Conservation (phyloP, 2,797 vertebrate species). For the Podarcis siculus region DNA sequence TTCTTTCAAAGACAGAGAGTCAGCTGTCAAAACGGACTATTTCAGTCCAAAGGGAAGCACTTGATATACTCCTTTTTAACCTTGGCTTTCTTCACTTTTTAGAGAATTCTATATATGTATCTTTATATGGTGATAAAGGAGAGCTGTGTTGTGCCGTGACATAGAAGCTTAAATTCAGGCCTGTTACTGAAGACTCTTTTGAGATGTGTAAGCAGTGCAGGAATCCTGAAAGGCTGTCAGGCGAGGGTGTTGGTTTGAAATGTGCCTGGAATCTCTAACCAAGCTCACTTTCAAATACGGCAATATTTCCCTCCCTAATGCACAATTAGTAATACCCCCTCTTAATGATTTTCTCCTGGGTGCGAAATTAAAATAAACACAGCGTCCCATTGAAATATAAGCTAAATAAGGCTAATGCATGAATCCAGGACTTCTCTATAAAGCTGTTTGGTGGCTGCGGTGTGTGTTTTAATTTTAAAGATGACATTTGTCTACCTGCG, state of each 20-base stretch:
- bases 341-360: slow-evolving; percentile 62
- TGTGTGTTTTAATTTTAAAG: slow-evolving; percentile 28
- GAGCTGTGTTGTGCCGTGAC: slow-evolving; percentile 76
- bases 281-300: slow-evolving; percentile 70
- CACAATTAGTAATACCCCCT: slow-evolving; percentile 70
- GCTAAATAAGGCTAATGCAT: slow-evolving; percentile 52
- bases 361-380: slow-evolving; percentile 44
- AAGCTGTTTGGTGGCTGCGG: neutral
- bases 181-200: slow-evolving; percentile 74
- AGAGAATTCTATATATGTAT: slow-evolving; percentile 67
- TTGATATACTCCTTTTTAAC: slow-evolving; percentile 72
- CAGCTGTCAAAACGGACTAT: slow-evolving; percentile 76
- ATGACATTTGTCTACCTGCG: slow-evolving; percentile 40
- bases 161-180: slow-evolving; percentile 72
- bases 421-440: neutral
- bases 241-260: slow-evolving; percentile 72
- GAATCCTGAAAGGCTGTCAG: slow-evolving; percentile 76
- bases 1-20: slow-evolving; percentile 74
- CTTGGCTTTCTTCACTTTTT: slow-evolving; percentile 75
- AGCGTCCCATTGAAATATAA: slow-evolving; percentile 65
- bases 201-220: slow-evolving; percentile 74
- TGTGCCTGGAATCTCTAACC: slow-evolving; percentile 76
- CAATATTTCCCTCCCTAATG: slow-evolving; percentile 54
- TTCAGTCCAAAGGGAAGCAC: slow-evolving; percentile 74
- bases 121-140: slow-evolving; percentile 77